phyloP scores from a whole-genome alignment of 2,797 vertebrate genomes.

The Huso huso region DNA sequence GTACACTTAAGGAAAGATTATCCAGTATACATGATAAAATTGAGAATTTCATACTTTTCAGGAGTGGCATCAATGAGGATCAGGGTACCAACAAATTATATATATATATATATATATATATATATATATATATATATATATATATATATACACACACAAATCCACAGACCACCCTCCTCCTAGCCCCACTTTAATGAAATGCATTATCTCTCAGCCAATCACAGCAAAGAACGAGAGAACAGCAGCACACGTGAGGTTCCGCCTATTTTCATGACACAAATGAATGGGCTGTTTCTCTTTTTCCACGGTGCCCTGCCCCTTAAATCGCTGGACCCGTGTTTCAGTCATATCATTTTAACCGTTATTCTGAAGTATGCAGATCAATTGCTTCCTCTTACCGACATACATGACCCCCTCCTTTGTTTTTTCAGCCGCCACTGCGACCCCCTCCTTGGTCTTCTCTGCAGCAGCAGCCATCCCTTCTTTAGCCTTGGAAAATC shows the following conservation, averaged over 20 bases:
- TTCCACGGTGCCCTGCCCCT: conserved; percentile 8
- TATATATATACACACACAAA: too few species aligned
- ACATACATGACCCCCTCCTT: conserved; percentile 94
- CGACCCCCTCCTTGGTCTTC: conserved; percentile 94
- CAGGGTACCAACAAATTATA: too few species aligned
- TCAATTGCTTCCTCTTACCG: conserved; percentile 60
- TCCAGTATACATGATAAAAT: too few species aligned
- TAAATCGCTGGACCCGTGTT: neutral
- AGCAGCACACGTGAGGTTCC: conserved; percentile 8
- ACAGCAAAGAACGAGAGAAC: conserved; percentile 17
- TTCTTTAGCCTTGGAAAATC: conserved; percentile 96
- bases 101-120: too few species aligned
- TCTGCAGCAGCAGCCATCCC: conserved; percentile 93
- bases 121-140: too few species aligned
- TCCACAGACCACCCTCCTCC: conserved; percentile 19
- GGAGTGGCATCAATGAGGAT: too few species aligned
- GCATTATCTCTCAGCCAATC: conserved; percentile 23
- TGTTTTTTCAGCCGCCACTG: conserved; percentile 90
- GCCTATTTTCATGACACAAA: conserved; percentile 1
- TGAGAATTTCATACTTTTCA: too few species aligned
- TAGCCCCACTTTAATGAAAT: conserved; percentile 19
- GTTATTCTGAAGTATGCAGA: neutral
- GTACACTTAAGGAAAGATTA: too few species aligned
- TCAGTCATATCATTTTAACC: neutral
- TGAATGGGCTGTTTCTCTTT: conserved; percentile 17